These are phyloP conservation scores for Epinephelus cyanopodus DNA, from an alignment of 2,113 vertebrate genomes.

Conservation along the genomic window DNA sequence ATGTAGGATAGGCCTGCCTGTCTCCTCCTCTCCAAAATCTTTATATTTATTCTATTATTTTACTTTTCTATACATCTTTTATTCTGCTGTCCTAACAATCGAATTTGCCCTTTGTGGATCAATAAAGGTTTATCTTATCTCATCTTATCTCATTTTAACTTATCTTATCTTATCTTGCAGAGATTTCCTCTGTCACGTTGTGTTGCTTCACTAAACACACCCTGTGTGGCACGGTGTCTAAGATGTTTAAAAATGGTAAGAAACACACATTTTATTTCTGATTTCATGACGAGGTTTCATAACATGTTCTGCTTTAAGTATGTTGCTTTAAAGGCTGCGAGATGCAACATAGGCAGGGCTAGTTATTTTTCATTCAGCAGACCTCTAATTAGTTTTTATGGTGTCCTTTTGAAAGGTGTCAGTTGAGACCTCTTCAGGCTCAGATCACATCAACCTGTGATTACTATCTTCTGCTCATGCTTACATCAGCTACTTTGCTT, in stretches of 20 bases:
- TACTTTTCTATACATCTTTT: too few species aligned
- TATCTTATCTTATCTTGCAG: too few species aligned
- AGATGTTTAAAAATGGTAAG: too few species aligned
- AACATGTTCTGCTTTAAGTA: background rate
- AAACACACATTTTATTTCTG: background rate
- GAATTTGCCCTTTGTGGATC: too few species aligned
- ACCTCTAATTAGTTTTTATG: background rate
- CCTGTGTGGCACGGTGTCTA: background rate
- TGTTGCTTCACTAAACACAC: background rate
- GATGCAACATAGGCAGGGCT: background rate
- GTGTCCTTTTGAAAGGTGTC: background rate
- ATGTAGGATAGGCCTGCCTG: too few species aligned
- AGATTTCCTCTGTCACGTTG: background rate
- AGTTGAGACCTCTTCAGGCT: background rate
- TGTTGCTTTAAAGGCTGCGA: background rate
- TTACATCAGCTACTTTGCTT: background rate
- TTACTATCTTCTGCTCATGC: background rate
- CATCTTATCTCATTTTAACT: too few species aligned
- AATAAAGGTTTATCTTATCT: too few species aligned
- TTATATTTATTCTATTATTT: too few species aligned
- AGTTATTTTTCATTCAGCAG: background rate
- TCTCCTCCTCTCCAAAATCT: too few species aligned
- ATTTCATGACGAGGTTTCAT: background rate
- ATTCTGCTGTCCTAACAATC: too few species aligned
- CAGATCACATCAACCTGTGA: too few species aligned